These are phyloP conservation scores for Python bivittatus DNA, from an alignment of 2,113 vertebrate genomes.

Conservation along the genomic window DNA sequence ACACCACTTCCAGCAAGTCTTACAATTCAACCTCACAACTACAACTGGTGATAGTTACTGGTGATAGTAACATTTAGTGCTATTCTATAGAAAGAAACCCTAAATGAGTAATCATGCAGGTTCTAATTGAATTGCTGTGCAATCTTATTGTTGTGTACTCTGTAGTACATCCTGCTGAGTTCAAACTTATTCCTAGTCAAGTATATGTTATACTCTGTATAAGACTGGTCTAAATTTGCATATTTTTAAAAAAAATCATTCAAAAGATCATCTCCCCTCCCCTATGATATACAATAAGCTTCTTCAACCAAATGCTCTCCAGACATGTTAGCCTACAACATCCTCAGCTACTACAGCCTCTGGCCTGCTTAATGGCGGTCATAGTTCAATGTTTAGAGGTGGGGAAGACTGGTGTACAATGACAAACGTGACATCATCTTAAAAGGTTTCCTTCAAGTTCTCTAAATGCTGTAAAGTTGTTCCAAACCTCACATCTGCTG, in stretches of 20 bases:
- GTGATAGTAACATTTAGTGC: background rate
- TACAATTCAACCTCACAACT: background rate
- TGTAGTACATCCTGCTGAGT: background rate
- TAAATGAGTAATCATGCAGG: background rate
- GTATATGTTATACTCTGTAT: background rate
- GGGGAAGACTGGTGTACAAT: background rate
- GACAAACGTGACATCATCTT: background rate
- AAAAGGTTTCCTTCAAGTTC: background rate
- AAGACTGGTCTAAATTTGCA: background rate
- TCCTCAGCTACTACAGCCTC: background rate
- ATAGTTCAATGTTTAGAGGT: background rate
- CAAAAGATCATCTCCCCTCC: background rate
- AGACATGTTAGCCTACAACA: background rate
- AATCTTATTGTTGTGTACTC: background rate
- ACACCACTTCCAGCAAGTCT: background rate
- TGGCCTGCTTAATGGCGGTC: background rate
- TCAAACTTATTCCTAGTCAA: background rate
- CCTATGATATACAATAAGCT: background rate
- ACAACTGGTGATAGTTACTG: too few species aligned
- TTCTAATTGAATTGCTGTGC: background rate
- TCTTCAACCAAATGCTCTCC: background rate
- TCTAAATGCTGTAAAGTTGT: background rate
- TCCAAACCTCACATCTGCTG: background rate
- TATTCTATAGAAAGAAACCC: background rate
- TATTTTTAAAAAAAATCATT: background rate